phyloP scores from a whole-genome alignment of 2,113 vertebrate genomes.

The Eulemur macaco region DNA sequence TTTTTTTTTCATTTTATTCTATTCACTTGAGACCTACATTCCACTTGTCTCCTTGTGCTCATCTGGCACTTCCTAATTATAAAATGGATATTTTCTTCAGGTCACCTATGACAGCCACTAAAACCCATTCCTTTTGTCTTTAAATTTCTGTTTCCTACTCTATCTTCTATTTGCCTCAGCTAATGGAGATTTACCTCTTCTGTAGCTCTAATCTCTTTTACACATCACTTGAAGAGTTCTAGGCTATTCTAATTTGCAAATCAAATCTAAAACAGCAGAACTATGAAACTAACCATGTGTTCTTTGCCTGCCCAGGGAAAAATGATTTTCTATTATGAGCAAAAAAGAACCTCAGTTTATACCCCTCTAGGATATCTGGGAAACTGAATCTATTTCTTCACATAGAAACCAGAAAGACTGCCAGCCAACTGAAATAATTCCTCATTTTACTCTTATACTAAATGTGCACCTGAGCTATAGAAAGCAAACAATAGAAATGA shows the following conservation, averaged over 20 bases:
- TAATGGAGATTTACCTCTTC: neutral
- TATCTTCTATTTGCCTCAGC: neutral
- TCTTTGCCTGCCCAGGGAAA: neutral
- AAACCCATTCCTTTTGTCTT: constrained; percentile 19
- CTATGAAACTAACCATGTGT: neutral
- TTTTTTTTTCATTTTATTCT: neutral
- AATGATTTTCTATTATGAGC: neutral
- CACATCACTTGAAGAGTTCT: neutral
- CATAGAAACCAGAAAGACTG: neutral
- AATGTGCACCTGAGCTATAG: neutral
- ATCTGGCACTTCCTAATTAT: constrained; percentile 13
- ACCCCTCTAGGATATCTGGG: neutral
- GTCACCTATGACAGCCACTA: neutral
- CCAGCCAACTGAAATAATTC: neutral
- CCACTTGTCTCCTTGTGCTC: neutral
- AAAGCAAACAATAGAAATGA: constrained; percentile 24
- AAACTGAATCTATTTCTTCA: neutral
- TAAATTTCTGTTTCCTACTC: constrained; percentile 19
- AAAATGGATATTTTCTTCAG: neutral
- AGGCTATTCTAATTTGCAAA: constrained; percentile 13
- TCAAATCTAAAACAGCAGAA: constrained; percentile 20
- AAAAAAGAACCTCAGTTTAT: neutral
- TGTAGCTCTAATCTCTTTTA: neutral
- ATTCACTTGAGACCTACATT: neutral
- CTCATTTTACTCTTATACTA: constrained; percentile 3